Conservation (phyloP, 2,113 vertebrate species). For the Tiliqua scincoides region DNA sequence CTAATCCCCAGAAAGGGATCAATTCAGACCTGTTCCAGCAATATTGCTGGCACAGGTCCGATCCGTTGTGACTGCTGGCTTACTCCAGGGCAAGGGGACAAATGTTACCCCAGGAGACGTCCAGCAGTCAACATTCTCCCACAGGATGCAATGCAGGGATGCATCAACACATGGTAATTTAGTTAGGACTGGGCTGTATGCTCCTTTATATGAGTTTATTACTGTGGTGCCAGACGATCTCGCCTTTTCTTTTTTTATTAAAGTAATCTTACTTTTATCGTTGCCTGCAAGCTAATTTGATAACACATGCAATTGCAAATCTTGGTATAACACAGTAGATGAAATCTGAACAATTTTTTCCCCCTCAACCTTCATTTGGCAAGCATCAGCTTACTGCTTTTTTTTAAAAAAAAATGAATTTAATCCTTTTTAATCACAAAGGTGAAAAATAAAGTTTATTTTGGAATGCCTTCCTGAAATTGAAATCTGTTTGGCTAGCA, state of each 20-base stretch:
- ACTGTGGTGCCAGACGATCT: neutral
- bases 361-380: neutral
- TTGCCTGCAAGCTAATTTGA: neutral
- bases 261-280: neutral
- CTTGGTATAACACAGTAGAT: neutral
- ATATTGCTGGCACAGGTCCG: too few species aligned
- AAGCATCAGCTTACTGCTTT: neutral
- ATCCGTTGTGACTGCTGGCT: too few species aligned
- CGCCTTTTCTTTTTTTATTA: neutral
- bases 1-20: too few species aligned
- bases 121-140: too few species aligned
- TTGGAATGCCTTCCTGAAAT: conserved; percentile 14
- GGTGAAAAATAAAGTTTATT: neutral
- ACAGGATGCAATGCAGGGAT: too few species aligned
- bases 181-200: neutral
- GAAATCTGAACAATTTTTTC: neutral
- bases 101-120: too few species aligned
- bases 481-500: neutral
- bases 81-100: too few species aligned
- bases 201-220: neutral
- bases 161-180: too few species aligned
- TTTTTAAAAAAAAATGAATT: conserved; percentile 8
- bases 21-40: too few species aligned
- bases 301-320: neutral
- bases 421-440: neutral